phyloP scores from a whole-genome alignment of 2,888 invertebrate genomes.

The Lepidonotus clava region DNA sequence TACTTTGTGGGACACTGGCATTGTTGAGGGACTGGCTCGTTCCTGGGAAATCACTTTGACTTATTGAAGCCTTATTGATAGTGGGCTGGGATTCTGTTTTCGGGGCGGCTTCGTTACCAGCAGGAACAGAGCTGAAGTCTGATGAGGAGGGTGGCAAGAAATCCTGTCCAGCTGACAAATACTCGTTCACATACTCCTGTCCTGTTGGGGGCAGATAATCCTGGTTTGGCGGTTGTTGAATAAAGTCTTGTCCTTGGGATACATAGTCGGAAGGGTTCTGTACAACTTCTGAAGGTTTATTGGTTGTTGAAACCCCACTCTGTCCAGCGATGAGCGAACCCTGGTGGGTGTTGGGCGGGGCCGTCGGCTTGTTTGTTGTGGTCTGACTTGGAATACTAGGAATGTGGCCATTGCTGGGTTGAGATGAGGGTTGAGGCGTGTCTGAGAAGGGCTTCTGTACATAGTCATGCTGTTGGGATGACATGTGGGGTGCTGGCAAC shows the following conservation, averaged over 20 bases:
- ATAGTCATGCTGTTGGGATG: conserved; percentile 37
- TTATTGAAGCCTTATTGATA: neutral
- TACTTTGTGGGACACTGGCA: conserved; percentile 42
- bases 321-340: conserved; percentile 10
- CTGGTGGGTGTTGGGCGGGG: neutral
- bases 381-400: conserved; percentile 6
- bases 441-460: conserved; percentile 27
- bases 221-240: conserved; percentile 12
- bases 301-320: neutral
- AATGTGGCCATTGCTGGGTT: conserved; percentile 45
- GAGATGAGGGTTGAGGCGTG: neutral
- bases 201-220: conserved; percentile 30
- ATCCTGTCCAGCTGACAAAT: neutral
- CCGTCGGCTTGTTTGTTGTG: neutral
- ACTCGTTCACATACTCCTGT: conserved; percentile 30
- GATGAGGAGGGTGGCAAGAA: conserved; percentile 28
- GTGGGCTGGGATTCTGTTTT: conserved; percentile 1
- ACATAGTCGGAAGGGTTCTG: conserved; percentile 38
- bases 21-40: neutral
- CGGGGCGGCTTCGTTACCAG: neutral
- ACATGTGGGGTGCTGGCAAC: conserved; percentile 44
- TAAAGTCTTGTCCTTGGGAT: neutral
- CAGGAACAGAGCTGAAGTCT: neutral
- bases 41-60: conserved; percentile 18
- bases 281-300: neutral